Conservation (phyloP, 1,140 invertebrate species). For the Tetraneura akinire region DNA sequence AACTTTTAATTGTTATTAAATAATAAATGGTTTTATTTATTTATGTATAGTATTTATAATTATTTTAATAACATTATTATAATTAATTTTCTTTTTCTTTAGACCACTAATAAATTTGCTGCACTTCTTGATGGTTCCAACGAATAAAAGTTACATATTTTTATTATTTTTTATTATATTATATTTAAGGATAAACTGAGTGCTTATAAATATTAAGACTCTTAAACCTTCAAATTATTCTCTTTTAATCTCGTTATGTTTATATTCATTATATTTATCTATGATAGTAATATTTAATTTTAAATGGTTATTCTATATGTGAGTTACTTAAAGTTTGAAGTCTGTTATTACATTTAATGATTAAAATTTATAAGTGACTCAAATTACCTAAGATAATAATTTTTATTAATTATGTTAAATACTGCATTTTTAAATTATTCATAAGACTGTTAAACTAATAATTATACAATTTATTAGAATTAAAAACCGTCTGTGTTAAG, state of each 20-base stretch:
- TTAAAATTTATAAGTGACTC: slow-evolving; percentile 1
- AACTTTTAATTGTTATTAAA: too few species aligned
- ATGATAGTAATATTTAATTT: neutral
- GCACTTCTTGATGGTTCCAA: slow-evolving; percentile 39
- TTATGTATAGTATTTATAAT: too few species aligned
- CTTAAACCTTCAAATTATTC: neutral
- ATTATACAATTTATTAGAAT: slow-evolving; percentile 8
- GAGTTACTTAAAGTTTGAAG: neutral
- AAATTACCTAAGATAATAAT: slow-evolving; percentile 5
- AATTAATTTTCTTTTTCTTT: neutral
- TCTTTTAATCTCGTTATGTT: slow-evolving; percentile 18
- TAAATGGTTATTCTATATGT: neutral
- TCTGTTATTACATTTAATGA: slow-evolving; percentile 2
- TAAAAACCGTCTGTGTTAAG: neutral
- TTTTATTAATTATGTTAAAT: too few species aligned
- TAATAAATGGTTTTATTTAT: too few species aligned
- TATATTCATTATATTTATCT: slow-evolving; percentile 31
- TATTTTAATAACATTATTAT: too few species aligned
- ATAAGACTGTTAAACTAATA: slow-evolving; percentile 31
- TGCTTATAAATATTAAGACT: slow-evolving; percentile 8
- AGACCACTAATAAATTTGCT: slow-evolving; percentile 45
- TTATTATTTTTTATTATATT: slow-evolving; percentile 6
- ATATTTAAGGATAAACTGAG: slow-evolving; percentile 21
- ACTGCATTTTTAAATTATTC: neutral
- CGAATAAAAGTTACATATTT: slow-evolving; percentile 8